phyloP scores from a whole-genome alignment of 2,113 vertebrate species.

The Monarcha castaneiventris region DNA sequence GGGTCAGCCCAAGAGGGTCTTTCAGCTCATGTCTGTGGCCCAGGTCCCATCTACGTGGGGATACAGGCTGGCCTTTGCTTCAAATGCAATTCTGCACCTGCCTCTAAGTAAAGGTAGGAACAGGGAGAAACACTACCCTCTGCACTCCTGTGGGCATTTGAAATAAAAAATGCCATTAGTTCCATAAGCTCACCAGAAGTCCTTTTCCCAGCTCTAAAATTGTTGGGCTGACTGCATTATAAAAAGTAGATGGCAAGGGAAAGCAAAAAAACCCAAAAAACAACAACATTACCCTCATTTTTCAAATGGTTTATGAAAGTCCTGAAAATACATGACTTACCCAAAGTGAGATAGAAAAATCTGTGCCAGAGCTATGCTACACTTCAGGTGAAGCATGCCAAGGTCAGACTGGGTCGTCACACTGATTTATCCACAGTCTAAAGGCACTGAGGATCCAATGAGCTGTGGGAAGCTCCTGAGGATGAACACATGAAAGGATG shows the following conservation, averaged over 20 bases:
- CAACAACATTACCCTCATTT: neutral
- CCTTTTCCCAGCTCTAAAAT: neutral
- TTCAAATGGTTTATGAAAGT: neutral
- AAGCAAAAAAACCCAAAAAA: neutral
- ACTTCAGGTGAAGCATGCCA: accelerated
- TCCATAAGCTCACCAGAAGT: neutral
- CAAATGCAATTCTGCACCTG: neutral
- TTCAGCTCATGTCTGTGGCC: neutral
- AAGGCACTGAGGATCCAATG: neutral
- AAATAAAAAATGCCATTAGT: neutral
- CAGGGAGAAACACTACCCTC: neutral
- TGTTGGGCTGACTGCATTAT: neutral
- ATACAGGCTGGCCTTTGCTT: neutral
- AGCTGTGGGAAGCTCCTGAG: neutral
- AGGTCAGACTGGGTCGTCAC: neutral
- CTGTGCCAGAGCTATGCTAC: neutral
- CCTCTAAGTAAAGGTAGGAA: neutral
- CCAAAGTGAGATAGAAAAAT: neutral
- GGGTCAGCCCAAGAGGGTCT: neutral
- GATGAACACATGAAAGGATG: neutral
- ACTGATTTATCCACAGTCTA: neutral
- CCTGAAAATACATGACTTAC: neutral
- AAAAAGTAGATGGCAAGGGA: neutral
- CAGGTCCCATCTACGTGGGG: neutral
- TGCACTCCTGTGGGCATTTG: neutral